A percentile compares a stretch with the other conserved stretches of the same genome.
Conservation (phyloP, 2,113 vertebrate species). For the Phalacrocorax pelagicus region DNA sequence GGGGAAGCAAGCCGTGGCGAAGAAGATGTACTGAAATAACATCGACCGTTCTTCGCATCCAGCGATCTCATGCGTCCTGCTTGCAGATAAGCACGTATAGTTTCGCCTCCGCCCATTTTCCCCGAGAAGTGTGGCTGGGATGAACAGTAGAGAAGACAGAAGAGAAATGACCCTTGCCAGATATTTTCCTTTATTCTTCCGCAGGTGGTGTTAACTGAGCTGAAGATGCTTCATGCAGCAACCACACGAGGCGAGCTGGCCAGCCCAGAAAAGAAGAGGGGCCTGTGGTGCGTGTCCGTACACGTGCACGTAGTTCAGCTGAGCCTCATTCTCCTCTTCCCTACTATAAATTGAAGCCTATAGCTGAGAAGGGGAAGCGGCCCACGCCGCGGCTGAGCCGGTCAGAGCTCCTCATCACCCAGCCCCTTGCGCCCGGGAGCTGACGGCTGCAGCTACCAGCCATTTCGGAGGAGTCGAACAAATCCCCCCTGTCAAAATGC, state of each 20-base stretch:
- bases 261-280: not conserved
- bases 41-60: fast-evolving
- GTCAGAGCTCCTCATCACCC: not conserved
- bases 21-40: not conserved
- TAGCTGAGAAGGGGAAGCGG: not conserved
- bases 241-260: fast-evolving
- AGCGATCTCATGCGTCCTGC: fast-evolving
- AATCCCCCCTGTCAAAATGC: not conserved
- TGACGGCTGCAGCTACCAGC: not conserved
- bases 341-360: not conserved
- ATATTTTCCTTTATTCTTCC: not conserved
- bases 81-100: not conserved
- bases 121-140: too few relatives aligned
- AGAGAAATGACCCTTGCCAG: not conserved
- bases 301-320: fast-evolving
- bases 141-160: not conserved
- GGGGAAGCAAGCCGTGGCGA: not conserved
- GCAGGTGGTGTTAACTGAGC: not conserved
- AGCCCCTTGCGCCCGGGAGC: not conserved
- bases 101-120: not conserved
- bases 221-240: not conserved
- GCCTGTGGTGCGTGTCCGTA: too few relatives aligned
- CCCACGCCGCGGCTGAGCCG: fast-evolving
- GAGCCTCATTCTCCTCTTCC: not conserved
- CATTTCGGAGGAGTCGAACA: not conserved